Conservation (phyloP, 2,888 invertebrate genomes). For the Macrosiphum euphorbiae region DNA sequence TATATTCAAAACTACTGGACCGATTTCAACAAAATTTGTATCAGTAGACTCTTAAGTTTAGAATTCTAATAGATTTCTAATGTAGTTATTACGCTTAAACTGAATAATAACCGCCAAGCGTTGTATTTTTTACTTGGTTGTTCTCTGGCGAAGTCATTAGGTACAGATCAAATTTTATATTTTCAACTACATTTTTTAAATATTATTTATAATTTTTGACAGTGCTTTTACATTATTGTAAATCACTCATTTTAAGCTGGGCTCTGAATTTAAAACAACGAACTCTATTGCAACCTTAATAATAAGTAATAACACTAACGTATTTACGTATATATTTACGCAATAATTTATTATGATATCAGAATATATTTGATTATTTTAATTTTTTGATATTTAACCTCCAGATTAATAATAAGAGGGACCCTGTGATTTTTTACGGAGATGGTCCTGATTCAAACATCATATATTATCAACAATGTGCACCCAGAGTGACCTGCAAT, state of each 20-base stretch:
- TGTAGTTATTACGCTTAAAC: background rate
- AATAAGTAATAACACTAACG: background rate
- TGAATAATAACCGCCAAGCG: background rate
- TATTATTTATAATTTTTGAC: background rate
- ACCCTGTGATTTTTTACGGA: background rate
- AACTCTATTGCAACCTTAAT: background rate
- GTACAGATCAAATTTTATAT: background rate
- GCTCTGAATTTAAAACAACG: background rate
- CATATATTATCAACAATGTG: constrained; percentile 26
- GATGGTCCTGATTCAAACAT: background rate
- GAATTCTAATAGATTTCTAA: background rate
- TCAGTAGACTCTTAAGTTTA: background rate
- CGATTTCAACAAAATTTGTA: background rate
- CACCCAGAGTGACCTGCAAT: background rate
- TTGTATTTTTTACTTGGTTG: background rate
- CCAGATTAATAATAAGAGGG: background rate
- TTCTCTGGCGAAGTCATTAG: background rate
- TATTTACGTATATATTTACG: background rate
- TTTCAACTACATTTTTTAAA: background rate
- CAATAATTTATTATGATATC: background rate
- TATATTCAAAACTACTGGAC: background rate
- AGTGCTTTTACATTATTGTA: background rate
- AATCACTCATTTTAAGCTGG: background rate
- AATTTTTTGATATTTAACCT: background rate
- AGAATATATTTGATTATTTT: background rate